Evolutionary conservation across 53 echinoderm and acorn worm genomes (phyloP).

Genomic region (Actinopyga echinites): DNA sequence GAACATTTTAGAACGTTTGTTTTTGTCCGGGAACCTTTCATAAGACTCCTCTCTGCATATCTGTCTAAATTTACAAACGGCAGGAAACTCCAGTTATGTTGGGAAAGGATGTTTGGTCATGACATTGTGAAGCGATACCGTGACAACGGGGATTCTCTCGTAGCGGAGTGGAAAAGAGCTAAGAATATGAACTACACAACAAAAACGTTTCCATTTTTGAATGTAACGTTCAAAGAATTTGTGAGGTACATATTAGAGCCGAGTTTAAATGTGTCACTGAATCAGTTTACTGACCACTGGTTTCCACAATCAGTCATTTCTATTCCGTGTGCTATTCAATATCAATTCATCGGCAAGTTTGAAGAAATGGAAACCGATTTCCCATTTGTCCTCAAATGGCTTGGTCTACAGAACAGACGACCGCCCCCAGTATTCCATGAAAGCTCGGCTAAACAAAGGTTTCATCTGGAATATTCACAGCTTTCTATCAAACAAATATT

Average conservation of each 20-base stretch:
- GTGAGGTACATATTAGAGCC: constrained; percentile 57
- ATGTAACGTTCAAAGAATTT: constrained; percentile 75
- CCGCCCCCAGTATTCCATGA: constrained; percentile 39
- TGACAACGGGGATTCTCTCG: background rate
- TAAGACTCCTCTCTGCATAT: constrained; percentile 69
- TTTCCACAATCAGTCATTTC: constrained; percentile 64
- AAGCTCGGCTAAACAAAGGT: constrained; percentile 3
- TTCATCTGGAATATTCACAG: constrained; percentile 40
- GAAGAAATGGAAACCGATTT: constrained; percentile 73
- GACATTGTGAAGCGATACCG: constrained; percentile 61
- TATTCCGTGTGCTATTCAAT: constrained; percentile 64
- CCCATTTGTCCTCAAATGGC: constrained; percentile 66
- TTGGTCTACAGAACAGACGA: constrained; percentile 9
- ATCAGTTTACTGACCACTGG: constrained; percentile 70
- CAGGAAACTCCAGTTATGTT: constrained; percentile 36
- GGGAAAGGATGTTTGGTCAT: constrained; percentile 63
- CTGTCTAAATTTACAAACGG: constrained; percentile 62
- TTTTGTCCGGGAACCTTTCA: constrained; percentile 82
- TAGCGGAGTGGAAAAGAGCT: background rate
- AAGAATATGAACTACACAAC: background rate
- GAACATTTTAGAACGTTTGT: constrained; percentile 58
- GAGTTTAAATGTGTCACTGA: constrained; percentile 45
- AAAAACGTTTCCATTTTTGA: constrained; percentile 34
- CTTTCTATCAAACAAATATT: constrained; percentile 22
- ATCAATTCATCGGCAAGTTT: constrained; percentile 85